Percentiles rank a stretch among this genome's conserved stretches.
phyloP scores from a whole-genome alignment of 2,888 invertebrate genomes.

The Acronicta psi region DNA sequence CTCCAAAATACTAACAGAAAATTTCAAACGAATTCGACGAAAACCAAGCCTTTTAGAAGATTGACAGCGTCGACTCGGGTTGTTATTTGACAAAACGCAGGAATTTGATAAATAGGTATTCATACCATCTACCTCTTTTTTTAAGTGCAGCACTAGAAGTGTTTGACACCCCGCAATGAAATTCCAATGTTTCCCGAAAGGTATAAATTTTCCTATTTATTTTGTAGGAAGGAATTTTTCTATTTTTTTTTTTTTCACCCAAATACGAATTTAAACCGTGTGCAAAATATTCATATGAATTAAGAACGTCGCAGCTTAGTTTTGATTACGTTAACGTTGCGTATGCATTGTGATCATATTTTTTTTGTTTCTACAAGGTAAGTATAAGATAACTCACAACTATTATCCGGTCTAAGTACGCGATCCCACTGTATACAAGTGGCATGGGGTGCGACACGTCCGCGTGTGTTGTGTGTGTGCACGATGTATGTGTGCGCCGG shows the following conservation, averaged over 20 bases:
- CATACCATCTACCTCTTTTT: not conserved
- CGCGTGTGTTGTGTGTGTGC: conserved; percentile 68
- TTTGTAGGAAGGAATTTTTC: not conserved
- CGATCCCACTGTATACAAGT: conserved; percentile 70
- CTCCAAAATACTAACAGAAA: conserved; percentile 53
- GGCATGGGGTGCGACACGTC: conserved; percentile 70
- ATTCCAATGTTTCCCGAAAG: not conserved
- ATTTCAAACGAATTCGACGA: conserved; percentile 32
- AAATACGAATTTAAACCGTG: not conserved
- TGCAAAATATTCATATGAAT: not conserved
- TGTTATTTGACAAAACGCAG: conserved; percentile 1
- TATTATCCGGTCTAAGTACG: not conserved
- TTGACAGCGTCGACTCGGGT: not conserved
- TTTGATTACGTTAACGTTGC: too few species aligned
- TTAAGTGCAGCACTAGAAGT: not conserved
- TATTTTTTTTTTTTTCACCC: not conserved
- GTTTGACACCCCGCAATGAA: not conserved
- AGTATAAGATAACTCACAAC: not conserved
- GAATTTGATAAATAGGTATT: conserved; percentile 13
- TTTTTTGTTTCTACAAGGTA: too few species aligned
- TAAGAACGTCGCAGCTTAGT: not conserved
- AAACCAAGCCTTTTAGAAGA: conserved; percentile 13
- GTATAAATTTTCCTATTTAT: too few species aligned
- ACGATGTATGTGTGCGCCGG: conserved; percentile 64
- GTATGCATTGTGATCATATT: too few species aligned